Base-by-base conservation (phyloP, 2,113 vertebrate species). In the Suricata suricatta region DNA sequence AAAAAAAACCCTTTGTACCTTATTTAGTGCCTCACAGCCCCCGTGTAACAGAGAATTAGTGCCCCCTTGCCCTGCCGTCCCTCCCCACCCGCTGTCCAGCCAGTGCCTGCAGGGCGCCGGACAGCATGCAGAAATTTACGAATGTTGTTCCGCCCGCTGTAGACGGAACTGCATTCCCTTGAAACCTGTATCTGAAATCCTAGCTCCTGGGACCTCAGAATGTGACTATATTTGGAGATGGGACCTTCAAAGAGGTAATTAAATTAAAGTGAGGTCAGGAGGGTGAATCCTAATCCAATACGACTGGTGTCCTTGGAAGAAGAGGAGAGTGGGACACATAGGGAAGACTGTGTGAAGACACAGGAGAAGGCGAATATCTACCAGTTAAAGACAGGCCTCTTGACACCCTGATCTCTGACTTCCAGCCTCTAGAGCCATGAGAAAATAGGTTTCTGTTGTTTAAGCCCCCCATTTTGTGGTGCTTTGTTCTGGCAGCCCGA, bases 201-300 rank as follows among this genome's bases (percentile, higher is more conserved):
- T 74, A 33, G 64, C 2, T 29, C 6, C 16, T 5, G 9, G n/a
- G 10, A 33, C 41, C 57, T 74, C 7, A n/a, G 16, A 54, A 88
- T n/a, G 14, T 74, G 54, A 21, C 27, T 79, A 3, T 68, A 19
- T 52, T 57, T 83, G 41, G 44, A 87, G 68, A 69, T 7, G 14
- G 5, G 16, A 17, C n/a, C n/a, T 81, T 94, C 76, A 93, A 50
- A 82, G 47, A 66, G 27, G 31, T 35, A 33, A 71, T 82, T 94
- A 72, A 71, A 86, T 90, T 57, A 80, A 93, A 96, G 72, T 38
- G n/a, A 92, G 27, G 31, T 60, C 79, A 35, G 52, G 47, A 35
- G 47, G 7, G 23, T 33, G 33, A 31, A 21, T 9, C 16, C 47
- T 41, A n/a, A 25, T 92, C 76, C 38, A 52, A 8, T 13, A 19